These are phyloP conservation scores for Accipiter cooperii DNA, from an alignment of 2,113 vertebrate species.

Conservation along the genomic window DNA sequence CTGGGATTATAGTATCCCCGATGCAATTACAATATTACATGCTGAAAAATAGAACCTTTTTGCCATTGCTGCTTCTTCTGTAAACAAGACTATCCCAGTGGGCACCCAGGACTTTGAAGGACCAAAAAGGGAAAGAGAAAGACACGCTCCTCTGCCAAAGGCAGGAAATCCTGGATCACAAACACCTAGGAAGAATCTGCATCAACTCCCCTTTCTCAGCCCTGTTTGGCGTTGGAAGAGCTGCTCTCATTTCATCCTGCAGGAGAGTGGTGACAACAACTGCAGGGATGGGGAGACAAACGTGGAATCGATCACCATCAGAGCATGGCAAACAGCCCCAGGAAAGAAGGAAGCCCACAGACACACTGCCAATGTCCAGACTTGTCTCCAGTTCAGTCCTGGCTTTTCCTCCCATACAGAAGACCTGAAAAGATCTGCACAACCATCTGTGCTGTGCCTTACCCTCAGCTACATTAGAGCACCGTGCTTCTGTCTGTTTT, in stretches of 20 bases:
- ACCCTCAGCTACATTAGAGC: not conserved
- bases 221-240: not conserved
- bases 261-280: not conserved
- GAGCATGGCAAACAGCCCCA: not conserved
- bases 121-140: not conserved
- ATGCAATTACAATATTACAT: not conserved
- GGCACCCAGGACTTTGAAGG: not conserved
- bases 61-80: not conserved
- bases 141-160: not conserved
- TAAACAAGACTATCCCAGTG: not conserved
- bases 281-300: not conserved
- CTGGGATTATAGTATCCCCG: not conserved
- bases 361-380: not conserved
- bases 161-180: not conserved
- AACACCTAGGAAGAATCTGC: not conserved
- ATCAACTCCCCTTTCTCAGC: not conserved
- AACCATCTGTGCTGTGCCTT: not conserved
- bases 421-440: not conserved
- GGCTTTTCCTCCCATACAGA: not conserved
- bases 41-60: not conserved
- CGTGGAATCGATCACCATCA: rapidly evolving
- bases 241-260: not conserved
- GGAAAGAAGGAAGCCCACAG: not conserved
- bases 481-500: not conserved
- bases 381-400: not conserved